Percentiles rank a stretch among this genome's conserved stretches.
Conservation (phyloP, 1,140 invertebrate species). For the Delia radicum region DNA sequence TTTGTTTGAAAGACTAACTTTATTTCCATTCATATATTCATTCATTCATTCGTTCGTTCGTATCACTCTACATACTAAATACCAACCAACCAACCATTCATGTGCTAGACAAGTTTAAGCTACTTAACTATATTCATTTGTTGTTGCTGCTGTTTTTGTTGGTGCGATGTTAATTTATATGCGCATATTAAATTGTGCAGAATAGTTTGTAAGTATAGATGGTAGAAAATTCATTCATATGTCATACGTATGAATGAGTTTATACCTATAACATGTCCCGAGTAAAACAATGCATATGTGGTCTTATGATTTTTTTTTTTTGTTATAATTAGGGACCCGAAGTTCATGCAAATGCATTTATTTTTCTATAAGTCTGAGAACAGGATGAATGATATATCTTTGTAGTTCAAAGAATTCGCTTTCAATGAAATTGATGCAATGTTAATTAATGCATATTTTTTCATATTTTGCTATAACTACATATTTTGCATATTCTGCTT, state of each 20-base stretch:
- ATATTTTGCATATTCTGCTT: no score
- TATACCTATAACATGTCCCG: no score
- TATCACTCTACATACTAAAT: background rate
- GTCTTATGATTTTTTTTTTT: no score
- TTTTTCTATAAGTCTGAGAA: no score
- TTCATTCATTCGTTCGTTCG: background rate
- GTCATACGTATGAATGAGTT: background rate
- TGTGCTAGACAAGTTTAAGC: background rate
- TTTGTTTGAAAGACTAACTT: background rate
- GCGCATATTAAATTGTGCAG: constrained; percentile 31
- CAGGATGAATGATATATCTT: no score
- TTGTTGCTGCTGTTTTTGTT: background rate
- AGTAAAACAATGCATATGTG: no score
- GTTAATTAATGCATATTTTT: no score
- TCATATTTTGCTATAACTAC: no score
- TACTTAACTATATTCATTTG: background rate
- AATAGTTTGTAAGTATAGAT: constrained; percentile 17
- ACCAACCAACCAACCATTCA: background rate
- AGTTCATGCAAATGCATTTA: no score
- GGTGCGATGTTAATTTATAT: constrained; percentile 27
- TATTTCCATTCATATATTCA: background rate
- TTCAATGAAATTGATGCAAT: no score
- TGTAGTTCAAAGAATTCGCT: no score
- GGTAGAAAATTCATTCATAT: background rate
- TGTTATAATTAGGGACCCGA: no score